Conservation (phyloP, 2,888 invertebrate genomes). For the Nesidiocoris tenuis region DNA sequence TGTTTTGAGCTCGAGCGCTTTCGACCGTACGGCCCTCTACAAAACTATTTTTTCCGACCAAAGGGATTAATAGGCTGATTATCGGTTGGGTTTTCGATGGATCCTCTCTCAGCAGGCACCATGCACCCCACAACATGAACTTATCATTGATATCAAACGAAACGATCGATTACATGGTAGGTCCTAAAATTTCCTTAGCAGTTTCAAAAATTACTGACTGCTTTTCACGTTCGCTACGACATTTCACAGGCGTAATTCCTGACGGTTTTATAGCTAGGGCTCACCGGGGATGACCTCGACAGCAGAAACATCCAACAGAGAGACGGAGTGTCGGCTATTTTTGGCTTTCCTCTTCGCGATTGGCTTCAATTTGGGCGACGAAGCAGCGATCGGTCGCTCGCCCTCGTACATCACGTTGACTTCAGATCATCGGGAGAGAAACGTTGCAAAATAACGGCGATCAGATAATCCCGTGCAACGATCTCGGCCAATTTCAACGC, state of each 20-base stretch:
- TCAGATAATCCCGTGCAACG: not conserved
- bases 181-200: too few species aligned
- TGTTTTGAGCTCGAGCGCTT: too few species aligned
- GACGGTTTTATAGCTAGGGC: constrained; percentile 15
- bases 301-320: constrained; percentile 44
- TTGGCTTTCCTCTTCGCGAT: constrained; percentile 5
- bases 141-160: too few species aligned
- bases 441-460: not conserved
- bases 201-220: not conserved
- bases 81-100: too few species aligned
- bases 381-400: constrained; percentile 17
- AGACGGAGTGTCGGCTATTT: constrained; percentile 44
- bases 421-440: not conserved
- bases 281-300: constrained; percentile 23
- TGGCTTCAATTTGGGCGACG: constrained; percentile 7
- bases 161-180: too few species aligned
- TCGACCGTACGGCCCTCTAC: too few species aligned
- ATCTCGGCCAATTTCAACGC: not conserved
- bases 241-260: constrained; percentile 10
- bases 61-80: too few species aligned
- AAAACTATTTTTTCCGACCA: too few species aligned
- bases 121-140: too few species aligned
- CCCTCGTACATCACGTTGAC: constrained; percentile 4
- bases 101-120: too few species aligned
- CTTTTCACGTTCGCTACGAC: too few species aligned